Evolutionary conservation across 2,113 vertebrate species (phyloP), one percentile per base, ranked within the genome.

Genomic region (Leucopternis melanops): DNA sequence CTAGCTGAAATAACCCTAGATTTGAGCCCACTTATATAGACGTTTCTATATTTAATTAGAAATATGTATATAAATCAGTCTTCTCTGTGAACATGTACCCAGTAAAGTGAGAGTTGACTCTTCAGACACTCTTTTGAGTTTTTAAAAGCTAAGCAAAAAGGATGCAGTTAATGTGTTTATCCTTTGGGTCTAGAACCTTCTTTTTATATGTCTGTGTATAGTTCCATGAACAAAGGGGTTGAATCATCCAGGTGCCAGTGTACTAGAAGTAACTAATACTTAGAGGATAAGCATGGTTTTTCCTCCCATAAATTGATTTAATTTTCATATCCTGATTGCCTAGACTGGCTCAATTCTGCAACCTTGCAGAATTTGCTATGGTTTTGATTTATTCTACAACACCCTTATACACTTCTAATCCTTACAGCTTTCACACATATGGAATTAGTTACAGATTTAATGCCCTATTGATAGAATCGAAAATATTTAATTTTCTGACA

Each of bases 401-500:
- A 63, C 87, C 63, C 81, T 82, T 91, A 63, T 38, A 49, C 57
- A 59, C 19, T 78, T 93, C 57, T 81, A 90, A 84, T 95, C 77
- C 77, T 88, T 78, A 87, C 40, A 88, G 77, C 73, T 92, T 96
- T 91, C 66, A 52, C 36, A 77, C 63, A 49, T 87, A 81, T 55
- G 55, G 92, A 95, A 89, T 95, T 93, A 77, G 58, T 95, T 94
- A 94, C 88, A 89, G 88, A 73, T 93, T 95, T 95, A 90, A 96
- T 92, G 38, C 31, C 40, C 34, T 44, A 82, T 90, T 95, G 81
- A 84, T 92, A 93, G 38, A 38, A 85, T 49, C 44, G 52, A 67
- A 95, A 92, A 97, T 86, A 96, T 93, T 91, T 95, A 95, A 87
- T 80, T 91, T 92, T 74, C 78, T 91, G 88, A 57, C 44, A 44